These are phyloP conservation scores for Plebejus melissa DNA, from an alignment of 2,888 invertebrate species.

Conservation along the genomic window DNA sequence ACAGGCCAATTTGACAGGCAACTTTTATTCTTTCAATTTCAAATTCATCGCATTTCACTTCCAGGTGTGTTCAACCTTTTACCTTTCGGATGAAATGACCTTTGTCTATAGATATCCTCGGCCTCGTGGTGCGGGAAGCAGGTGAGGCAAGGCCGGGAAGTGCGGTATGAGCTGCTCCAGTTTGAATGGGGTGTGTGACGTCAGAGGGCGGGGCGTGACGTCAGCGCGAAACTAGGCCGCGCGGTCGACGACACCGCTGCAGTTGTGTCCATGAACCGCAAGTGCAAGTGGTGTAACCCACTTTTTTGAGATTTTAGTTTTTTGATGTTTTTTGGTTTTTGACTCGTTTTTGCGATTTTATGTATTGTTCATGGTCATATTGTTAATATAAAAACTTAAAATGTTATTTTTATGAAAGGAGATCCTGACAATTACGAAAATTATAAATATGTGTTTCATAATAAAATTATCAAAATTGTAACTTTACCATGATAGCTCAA, in stretches of 20 bases:
- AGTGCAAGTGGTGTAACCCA: conserved; percentile 28
- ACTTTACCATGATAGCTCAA: neutral
- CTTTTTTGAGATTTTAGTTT: conserved; percentile 18
- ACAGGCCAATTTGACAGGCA: neutral
- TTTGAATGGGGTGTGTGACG: conserved; percentile 75
- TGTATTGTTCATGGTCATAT: neutral
- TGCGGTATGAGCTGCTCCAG: conserved; percentile 59
- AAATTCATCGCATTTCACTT: neutral
- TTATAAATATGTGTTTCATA: too few relatives aligned
- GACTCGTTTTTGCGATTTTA: neutral
- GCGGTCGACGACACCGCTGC: conserved; percentile 68
- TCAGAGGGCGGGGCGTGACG: conserved; percentile 75
- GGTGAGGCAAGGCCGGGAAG: conserved; percentile 44
- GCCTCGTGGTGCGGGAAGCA: conserved; percentile 44
- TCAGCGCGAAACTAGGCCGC: conserved; percentile 68
- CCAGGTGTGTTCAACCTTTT: conserved; percentile 37
- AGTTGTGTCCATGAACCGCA: conserved; percentile 42
- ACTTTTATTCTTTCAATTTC: neutral
- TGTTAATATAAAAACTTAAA: too few relatives aligned
- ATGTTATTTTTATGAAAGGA: too few relatives aligned
- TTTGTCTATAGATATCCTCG: conserved; percentile 47
- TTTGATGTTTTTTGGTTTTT: neutral
- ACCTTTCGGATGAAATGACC: conserved; percentile 58
- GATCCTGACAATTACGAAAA: too few relatives aligned
- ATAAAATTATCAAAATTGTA: too few relatives aligned